phyloP scores from a whole-genome alignment of 2,888 invertebrate species.

The Phaedon cochleariae region DNA sequence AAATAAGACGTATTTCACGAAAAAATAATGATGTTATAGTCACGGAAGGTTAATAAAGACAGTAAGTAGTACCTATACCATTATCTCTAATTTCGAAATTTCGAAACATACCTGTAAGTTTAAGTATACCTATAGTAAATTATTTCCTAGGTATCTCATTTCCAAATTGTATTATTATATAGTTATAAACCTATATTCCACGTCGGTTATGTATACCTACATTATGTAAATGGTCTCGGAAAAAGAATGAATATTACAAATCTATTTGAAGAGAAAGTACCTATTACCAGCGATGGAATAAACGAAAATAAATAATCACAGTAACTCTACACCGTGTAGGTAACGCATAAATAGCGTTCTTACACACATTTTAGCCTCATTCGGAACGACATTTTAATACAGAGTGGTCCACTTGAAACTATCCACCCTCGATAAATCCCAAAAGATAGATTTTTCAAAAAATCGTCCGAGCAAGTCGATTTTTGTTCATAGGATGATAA shows the following conservation, averaged over 20 bases:
- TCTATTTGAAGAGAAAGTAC: not conserved
- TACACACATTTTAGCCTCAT: not conserved
- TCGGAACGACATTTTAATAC: not conserved
- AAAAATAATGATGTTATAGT: no score
- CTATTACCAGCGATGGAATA: not conserved
- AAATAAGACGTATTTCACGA: no score
- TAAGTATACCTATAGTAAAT: no score
- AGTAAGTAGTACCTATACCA: no score
- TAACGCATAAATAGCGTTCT: not conserved
- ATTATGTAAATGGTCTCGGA: not conserved
- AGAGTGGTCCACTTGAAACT: not conserved
- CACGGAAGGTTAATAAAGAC: no score
- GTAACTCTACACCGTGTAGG: not conserved
- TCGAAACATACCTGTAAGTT: not conserved
- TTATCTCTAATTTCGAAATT: no score
- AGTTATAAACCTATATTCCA: not conserved
- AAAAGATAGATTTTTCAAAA: no score
- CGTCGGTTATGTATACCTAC: not conserved
- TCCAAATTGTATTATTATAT: not conserved
- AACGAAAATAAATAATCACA: not conserved
- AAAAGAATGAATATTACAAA: not conserved
- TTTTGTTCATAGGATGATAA: no score
- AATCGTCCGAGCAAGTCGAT: no score
- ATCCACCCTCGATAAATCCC: not conserved
- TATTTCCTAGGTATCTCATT: not conserved